Percentiles rank a stretch among this genome's conserved stretches.
These are phyloP conservation scores for Dorcus parallelipipedus DNA, from an alignment of 2,888 invertebrate genomes.

Conservation along the genomic window DNA sequence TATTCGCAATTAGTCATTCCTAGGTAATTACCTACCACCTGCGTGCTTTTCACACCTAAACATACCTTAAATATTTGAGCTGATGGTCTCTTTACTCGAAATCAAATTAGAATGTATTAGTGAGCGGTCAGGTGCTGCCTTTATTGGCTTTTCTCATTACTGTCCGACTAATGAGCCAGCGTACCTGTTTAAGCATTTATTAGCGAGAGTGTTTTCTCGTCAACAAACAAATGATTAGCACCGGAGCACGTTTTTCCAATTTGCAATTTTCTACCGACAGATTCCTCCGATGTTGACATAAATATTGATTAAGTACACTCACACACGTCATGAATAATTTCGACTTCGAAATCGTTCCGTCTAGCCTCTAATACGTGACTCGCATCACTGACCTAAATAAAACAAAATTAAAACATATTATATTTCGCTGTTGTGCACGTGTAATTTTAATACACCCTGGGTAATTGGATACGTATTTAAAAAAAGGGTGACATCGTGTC, in stretches of 20 bases:
- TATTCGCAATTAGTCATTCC: no score
- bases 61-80: conserved; percentile 14
- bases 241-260: conserved; percentile 1
- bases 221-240: conserved; percentile 5
- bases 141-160: conserved; percentile 10
- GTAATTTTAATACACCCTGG: no score
- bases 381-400: no score
- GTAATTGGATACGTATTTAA: not conserved
- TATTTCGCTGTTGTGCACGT: no score
- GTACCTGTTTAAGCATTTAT: conserved; percentile 10
- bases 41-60: conserved; percentile 14
- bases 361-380: no score
- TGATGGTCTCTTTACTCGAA: conserved; percentile 13
- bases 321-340: no score
- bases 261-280: not conserved
- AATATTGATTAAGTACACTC: not conserved
- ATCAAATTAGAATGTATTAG: conserved; percentile 16
- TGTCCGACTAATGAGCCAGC: conserved; percentile 8
- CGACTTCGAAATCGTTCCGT: no score
- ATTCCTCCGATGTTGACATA: conserved; percentile 2
- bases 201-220: conserved; percentile 5
- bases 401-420: no score
- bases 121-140: conserved; percentile 13
- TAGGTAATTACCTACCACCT: not conserved
- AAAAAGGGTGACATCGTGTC: conserved; percentile 8